Evolutionary conservation across 2,113 vertebrate genomes (phyloP), one percentile per base, ranked within the genome.

Genomic region (Tyto alba): DNA sequence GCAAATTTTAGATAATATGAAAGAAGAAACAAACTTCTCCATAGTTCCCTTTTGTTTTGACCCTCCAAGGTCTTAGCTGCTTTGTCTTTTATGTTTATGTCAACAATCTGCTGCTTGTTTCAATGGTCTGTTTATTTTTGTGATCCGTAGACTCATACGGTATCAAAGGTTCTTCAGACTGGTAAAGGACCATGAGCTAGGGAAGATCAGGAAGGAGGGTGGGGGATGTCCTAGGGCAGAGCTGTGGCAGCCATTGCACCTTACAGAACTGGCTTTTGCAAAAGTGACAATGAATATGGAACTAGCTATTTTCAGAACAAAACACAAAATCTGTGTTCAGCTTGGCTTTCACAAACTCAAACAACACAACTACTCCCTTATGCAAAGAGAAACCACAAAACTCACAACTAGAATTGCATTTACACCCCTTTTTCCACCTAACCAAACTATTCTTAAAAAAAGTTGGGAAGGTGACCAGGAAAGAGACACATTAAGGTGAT

Each of bases 151-250:
- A 45, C 23, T 67, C 29, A 62, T 11, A 52, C 20, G 41, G n/a
- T 62, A 79, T 11, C 0, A 1, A 75, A 80, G 16, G 26, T 14
- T 87, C 16, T 79, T 79, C 29, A 69, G 55, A 53, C 30, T 30
- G 4, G 3, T 71, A 55, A 64, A 36, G n/a, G 60, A 34, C 10
- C 1, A 0, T 27, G 13, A 68, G 8, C 38, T 55, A 72, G n/a
- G 22, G 48, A 88, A 78, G 6, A 11, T 56, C 27, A 74, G 50
- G 56, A 88, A n/a, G n/a, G n/a, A 29, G 20, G 5, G 5, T 48
- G 16, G 4, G 11, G 11, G 14, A 56, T 2, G 0, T 59, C 15
- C 13, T 2, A 2, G 7, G 34, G 7, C 36, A 66, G 34, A 83
- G 60, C 21, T 41, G 22, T 25, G 30, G 16, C 8, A 43, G 13